A percentile compares a stretch with the other conserved stretches of the same genome.
Conservation (phyloP, 2,113 vertebrate species). For the Heteronetta atricapilla region DNA sequence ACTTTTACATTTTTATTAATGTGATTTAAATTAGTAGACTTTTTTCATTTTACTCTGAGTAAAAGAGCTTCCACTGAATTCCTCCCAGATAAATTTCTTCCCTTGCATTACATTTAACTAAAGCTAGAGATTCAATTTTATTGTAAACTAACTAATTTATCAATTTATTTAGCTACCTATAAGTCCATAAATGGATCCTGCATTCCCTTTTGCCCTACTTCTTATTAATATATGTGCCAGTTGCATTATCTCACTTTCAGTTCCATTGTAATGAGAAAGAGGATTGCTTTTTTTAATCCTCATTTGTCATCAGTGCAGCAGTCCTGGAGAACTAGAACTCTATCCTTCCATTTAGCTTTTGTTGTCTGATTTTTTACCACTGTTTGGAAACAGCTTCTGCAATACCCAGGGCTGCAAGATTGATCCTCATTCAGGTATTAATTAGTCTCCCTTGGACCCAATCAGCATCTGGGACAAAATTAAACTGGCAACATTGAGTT, state of each 20-base stretch:
- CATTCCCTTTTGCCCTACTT: background rate
- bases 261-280: background rate
- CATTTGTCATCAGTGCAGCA: background rate
- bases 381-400: slow-evolving; percentile 21
- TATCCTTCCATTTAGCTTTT: background rate
- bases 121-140: background rate
- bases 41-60: background rate
- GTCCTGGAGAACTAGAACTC: background rate
- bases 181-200: background rate
- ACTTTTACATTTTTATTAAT: background rate
- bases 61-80: background rate
- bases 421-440: background rate
- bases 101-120: background rate
- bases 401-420: background rate
- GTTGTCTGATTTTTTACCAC: background rate
- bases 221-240: background rate
- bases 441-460: background rate
- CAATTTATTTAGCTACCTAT: slow-evolving; percentile 6
- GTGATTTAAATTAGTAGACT: background rate
- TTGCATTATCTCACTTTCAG: background rate
- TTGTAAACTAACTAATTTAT: background rate
- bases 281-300: background rate
- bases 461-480: background rate
- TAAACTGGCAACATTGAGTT: background rate
- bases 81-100: background rate